These are phyloP conservation scores for Jordanella pulchra DNA, from an alignment of 2,797 vertebrate genomes.

Conservation along the genomic window DNA sequence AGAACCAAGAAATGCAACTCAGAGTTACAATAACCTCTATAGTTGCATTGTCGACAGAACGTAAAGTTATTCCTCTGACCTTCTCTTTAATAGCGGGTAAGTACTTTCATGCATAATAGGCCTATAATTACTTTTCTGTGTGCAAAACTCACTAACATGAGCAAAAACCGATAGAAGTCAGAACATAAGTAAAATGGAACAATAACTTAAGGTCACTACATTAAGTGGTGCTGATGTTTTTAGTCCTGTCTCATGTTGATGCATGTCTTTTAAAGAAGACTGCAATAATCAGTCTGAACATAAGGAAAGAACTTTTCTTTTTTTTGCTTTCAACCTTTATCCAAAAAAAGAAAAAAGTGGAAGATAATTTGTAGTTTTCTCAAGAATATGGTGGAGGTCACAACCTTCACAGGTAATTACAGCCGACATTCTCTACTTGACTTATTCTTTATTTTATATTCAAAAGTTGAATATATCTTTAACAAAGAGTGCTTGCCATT, in stretches of 20 bases:
- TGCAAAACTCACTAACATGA: conserved; percentile 61
- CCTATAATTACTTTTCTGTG: conserved; percentile 68
- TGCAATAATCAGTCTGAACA: conserved; percentile 8
- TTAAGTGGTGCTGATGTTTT: conserved; percentile 54
- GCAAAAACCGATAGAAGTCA: conserved; percentile 49
- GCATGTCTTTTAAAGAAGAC: conserved; percentile 22
- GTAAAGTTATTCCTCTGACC: conserved; percentile 60
- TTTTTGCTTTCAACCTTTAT: conserved; percentile 19
- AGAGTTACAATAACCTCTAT: conserved; percentile 49
- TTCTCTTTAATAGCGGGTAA: conserved; percentile 65
- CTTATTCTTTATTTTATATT: conserved; percentile 29
- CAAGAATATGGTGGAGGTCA: conserved; percentile 21
- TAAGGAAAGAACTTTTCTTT: conserved; percentile 4
- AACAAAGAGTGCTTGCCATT: conserved; percentile 25
- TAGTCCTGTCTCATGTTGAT: conserved; percentile 30
- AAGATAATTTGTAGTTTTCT: conserved; percentile 40
- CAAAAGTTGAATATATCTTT: conserved; percentile 16
- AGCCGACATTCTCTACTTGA: conserved; percentile 21
- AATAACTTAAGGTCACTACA: conserved; percentile 66
- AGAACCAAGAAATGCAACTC: conserved; percentile 49
- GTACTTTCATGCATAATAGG: conserved; percentile 65
- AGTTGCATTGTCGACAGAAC: conserved; percentile 30
- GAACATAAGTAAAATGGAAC: conserved; percentile 52
- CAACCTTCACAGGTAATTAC: conserved; percentile 34
- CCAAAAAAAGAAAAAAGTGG: conserved; percentile 21